Conservation (phyloP, 2,797 vertebrate genomes). For the Orestias chungarensis region DNA sequence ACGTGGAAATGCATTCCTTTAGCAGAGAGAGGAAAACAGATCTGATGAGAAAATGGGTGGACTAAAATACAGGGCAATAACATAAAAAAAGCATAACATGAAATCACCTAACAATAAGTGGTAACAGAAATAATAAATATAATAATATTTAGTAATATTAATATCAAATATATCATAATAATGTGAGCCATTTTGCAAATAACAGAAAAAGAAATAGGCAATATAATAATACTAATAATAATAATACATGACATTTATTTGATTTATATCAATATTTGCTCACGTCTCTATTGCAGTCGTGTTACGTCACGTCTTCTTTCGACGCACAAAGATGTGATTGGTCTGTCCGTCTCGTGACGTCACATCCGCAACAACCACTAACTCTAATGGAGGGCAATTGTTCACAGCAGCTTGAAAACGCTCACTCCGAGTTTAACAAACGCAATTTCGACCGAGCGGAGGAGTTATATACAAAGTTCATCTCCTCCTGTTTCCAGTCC, state of each 20-base stretch:
- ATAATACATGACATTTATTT: background rate
- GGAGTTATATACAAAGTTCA: conserved; percentile 76
- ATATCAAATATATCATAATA: no score
- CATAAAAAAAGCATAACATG: accelerated
- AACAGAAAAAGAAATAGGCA: no score
- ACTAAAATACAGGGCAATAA: no score
- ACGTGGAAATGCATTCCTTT: no score
- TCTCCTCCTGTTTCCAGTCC: conserved; percentile 65
- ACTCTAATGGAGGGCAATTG: conserved; percentile 51
- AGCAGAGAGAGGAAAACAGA: no score
- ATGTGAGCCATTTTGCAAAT: no score
- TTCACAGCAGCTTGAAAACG: conserved; percentile 53
- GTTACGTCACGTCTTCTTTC: background rate
- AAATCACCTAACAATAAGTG: no score
- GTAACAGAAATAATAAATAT: no score
- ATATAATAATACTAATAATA: background rate
- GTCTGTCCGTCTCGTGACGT: background rate
- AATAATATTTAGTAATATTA: no score
- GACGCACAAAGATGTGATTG: conserved; percentile 28
- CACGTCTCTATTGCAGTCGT: background rate
- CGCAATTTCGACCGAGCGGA: conserved; percentile 72
- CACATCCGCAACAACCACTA: conserved; percentile 37
- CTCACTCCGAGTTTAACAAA: conserved; percentile 70
- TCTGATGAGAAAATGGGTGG: no score
- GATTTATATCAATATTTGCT: background rate